phyloP scores from a whole-genome alignment of 1,140 invertebrate species.

The Phenacoccus solenopsis region DNA sequence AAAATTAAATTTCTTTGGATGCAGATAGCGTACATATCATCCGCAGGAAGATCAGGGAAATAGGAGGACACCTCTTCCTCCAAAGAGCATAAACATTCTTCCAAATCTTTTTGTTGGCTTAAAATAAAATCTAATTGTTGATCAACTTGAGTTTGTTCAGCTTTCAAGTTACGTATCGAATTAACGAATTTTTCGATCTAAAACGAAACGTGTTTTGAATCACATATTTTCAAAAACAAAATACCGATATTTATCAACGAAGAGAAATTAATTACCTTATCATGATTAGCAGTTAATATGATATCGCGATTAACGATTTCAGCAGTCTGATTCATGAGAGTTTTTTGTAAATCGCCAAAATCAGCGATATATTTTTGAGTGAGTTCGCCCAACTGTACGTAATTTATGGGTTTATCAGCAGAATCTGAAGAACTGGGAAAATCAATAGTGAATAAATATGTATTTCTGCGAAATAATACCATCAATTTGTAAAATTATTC shows the following conservation, averaged over 20 bases:
- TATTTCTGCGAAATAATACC: too few relatives aligned
- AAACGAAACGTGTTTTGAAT: background rate
- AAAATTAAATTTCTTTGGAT: background rate
- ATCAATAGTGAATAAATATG: too few relatives aligned
- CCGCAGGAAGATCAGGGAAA: background rate
- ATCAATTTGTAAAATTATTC: too few relatives aligned
- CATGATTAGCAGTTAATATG: background rate
- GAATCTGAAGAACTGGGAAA: background rate
- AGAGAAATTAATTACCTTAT: background rate
- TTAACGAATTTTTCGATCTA: slow-evolving; percentile 1
- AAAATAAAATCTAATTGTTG: slow-evolving; percentile 8
- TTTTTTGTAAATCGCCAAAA: slow-evolving; percentile 9
- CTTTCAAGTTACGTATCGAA: background rate
- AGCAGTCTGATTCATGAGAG: background rate
- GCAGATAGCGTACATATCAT: slow-evolving; percentile 4
- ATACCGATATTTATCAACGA: background rate
- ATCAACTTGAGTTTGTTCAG: slow-evolving; percentile 8
- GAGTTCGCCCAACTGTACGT: background rate
- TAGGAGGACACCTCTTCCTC: slow-evolving; percentile 10
- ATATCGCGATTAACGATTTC: background rate
- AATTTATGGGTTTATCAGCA: background rate
- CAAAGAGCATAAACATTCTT: background rate
- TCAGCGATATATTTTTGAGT: background rate
- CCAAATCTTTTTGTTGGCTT: slow-evolving; percentile 7
- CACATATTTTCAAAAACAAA: background rate